phyloP scores from a whole-genome alignment of 2,113 vertebrate species.

The Gadus macrocephalus region DNA sequence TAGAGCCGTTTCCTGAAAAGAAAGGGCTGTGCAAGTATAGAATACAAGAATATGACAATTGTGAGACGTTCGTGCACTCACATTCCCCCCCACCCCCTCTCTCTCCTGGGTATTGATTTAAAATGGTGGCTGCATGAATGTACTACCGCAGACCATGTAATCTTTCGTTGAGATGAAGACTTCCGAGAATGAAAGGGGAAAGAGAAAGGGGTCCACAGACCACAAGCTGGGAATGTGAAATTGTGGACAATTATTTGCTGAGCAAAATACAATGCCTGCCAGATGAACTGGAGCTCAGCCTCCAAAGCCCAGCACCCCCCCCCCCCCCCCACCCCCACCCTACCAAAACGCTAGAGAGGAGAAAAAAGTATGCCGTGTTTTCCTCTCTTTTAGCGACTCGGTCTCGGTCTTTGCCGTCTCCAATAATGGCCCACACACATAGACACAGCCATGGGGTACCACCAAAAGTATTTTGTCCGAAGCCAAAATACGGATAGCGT shows the following conservation, averaged over 20 bases:
- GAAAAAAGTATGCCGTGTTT: slow-evolving; percentile 53
- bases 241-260: slow-evolving; percentile 78
- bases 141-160: slow-evolving; percentile 67
- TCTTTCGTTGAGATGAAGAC: slow-evolving; percentile 72
- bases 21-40: slow-evolving; percentile 29
- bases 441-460: too few species aligned
- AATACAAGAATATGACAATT: slow-evolving; percentile 54
- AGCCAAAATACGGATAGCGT: too few species aligned
- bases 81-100: slow-evolving; percentile 29
- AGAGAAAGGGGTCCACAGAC: slow-evolving; percentile 57
- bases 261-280: slow-evolving; percentile 77
- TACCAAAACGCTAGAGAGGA: slow-evolving; percentile 54
- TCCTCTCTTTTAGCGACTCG: slow-evolving; percentile 24
- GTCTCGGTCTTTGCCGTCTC: neutral
- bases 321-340: slow-evolving; percentile 26
- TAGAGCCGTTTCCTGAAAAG: slow-evolving; percentile 51
- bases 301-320: slow-evolving; percentile 55
- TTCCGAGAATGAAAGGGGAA: slow-evolving; percentile 60
- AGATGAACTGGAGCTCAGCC: slow-evolving; percentile 77
- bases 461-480: too few species aligned
- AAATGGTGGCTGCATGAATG: slow-evolving; percentile 73
- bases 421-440: neutral
- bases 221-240: slow-evolving; percentile 77
- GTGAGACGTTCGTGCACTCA: slow-evolving; percentile 53
- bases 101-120: slow-evolving; percentile 71